Evolutionary conservation across 1,140 invertebrate species (phyloP).

Genomic region (Whitmania pigra): DNA sequence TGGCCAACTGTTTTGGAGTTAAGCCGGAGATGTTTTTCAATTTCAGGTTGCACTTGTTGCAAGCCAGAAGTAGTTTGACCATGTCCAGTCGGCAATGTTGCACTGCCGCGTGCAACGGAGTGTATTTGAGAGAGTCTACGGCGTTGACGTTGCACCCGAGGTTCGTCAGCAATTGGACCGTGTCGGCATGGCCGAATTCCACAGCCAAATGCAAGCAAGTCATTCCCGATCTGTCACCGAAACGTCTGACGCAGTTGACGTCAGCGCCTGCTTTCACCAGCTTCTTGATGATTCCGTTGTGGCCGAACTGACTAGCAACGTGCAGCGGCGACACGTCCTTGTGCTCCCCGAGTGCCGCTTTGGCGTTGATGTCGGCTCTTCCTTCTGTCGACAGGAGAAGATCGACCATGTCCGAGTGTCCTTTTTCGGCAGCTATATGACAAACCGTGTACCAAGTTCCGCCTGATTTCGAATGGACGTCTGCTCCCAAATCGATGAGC

Average conservation of each 20-base stretch:
- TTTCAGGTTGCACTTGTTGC: constrained; percentile 1
- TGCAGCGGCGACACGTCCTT: constrained; percentile 55
- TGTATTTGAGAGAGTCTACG: constrained; percentile 14
- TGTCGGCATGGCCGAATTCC: constrained; percentile 33
- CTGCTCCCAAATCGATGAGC: constrained; percentile 28
- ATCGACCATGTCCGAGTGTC: constrained; percentile 23
- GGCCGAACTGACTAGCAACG: constrained; percentile 65
- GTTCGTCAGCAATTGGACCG: constrained; percentile 32
- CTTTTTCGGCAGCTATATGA: constrained; percentile 28
- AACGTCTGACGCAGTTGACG: constrained; percentile 33
- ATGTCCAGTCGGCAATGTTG: constrained; percentile 17
- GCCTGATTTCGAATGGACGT: constrained; percentile 28
- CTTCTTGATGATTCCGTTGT: constrained; percentile 55
- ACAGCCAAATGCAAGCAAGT: constrained; percentile 51
- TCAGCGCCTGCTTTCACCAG: constrained; percentile 58
- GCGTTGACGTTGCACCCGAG: constrained; percentile 13
- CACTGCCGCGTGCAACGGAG: constrained; percentile 4
- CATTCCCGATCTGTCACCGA: constrained; percentile 19
- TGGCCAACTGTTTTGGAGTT: not conserved
- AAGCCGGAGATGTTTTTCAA: not conserved
- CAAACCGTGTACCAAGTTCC: constrained; percentile 26
- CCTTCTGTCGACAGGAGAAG: constrained; percentile 22
- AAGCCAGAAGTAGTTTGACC: constrained; percentile 18
- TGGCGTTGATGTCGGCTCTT: constrained; percentile 23
- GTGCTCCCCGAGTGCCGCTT: constrained; percentile 19